Conservation (phyloP, 2,888 invertebrate genomes). For the Synanthedon vespiformis region DNA sequence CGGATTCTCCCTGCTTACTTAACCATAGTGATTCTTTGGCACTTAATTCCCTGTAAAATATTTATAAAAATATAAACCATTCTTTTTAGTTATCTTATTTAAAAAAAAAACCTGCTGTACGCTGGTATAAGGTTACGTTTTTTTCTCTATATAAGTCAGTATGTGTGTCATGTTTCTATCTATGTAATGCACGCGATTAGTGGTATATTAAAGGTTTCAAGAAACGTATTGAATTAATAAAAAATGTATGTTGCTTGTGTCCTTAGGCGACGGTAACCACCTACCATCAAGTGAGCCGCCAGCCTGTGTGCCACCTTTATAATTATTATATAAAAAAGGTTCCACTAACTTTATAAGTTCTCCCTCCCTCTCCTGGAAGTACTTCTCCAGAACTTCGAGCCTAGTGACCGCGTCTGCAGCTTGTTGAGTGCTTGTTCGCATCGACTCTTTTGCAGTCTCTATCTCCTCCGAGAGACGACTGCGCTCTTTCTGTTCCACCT, state of each 20-base stretch:
- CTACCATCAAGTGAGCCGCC: too few relatives aligned
- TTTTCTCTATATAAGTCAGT: too few relatives aligned
- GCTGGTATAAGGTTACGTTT: too few relatives aligned
- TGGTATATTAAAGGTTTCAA: neutral
- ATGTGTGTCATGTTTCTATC: too few relatives aligned
- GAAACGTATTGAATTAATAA: neutral
- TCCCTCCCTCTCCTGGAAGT: conserved; percentile 91
- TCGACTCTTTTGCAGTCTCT: conserved; percentile 31
- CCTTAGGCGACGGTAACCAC: too few relatives aligned
- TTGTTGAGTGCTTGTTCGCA: conserved; percentile 38
- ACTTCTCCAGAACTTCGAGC: conserved; percentile 86
- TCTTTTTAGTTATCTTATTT: neutral
- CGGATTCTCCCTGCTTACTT: conserved; percentile 84
- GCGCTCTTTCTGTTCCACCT: conserved; percentile 48
- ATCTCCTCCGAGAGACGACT: conserved; percentile 40
- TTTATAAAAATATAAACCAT: neutral
- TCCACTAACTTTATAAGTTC: conserved; percentile 84
- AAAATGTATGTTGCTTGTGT: too few relatives aligned
- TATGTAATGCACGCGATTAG: too few relatives aligned
- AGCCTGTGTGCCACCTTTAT: too few relatives aligned
- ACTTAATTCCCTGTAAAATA: conserved; percentile 75
- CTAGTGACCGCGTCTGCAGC: conserved; percentile 82
- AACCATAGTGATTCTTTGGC: conserved; percentile 82
- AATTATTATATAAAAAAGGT: too few relatives aligned
- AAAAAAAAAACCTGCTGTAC: too few relatives aligned